Evolutionary conservation across 2,113 vertebrate genomes (phyloP).

Genomic region (Brienomyrus longianalis): DNA sequence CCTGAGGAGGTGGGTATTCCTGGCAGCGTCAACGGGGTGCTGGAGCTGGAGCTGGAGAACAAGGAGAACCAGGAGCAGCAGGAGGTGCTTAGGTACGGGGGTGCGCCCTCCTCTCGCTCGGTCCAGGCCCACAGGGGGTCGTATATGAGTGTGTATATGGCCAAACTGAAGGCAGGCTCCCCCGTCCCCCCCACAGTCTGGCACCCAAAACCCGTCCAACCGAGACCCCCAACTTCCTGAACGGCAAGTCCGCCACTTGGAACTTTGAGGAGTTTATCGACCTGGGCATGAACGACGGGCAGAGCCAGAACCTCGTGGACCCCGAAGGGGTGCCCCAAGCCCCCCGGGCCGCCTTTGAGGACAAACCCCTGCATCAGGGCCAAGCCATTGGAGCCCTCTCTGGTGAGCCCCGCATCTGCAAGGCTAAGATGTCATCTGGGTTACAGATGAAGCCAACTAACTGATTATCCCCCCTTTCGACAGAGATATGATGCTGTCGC

Average conservation of each 20-base stretch:
- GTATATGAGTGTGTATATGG: background rate
- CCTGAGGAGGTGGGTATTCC: slow-evolving; percentile 31
- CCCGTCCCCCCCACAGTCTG: slow-evolving; percentile 42
- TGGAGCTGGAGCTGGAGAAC: slow-evolving; percentile 45
- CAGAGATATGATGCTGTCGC: slow-evolving; percentile 66
- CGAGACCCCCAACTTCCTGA: slow-evolving; percentile 50
- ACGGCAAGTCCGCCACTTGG: slow-evolving; percentile 67
- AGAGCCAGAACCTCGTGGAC: slow-evolving; percentile 62
- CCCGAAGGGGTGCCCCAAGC: slow-evolving; percentile 53
- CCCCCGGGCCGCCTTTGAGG: slow-evolving; percentile 61
- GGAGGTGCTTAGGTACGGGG: slow-evolving; percentile 53
- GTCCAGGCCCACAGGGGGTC: background rate
- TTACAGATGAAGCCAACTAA: background rate
- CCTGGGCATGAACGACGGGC: slow-evolving; percentile 51
- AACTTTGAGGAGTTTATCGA: slow-evolving; percentile 72
- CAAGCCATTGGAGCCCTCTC: slow-evolving; percentile 71
- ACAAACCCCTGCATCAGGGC: slow-evolving; percentile 62
- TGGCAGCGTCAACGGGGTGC: slow-evolving; percentile 55
- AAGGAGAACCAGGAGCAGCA: slow-evolving; percentile 57
- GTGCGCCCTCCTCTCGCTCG: too few species aligned
- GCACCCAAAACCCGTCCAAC: slow-evolving; percentile 49
- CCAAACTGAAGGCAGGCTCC: background rate
- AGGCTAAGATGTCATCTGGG: background rate
- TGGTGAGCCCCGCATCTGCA: slow-evolving; percentile 53
- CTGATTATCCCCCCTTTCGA: slow-evolving; percentile 25